Percentiles rank a stretch among this genome's conserved stretches.
These are phyloP conservation scores for Subanguina moxae DNA, from an alignment of 1,140 invertebrate species.

Conservation along the genomic window DNA sequence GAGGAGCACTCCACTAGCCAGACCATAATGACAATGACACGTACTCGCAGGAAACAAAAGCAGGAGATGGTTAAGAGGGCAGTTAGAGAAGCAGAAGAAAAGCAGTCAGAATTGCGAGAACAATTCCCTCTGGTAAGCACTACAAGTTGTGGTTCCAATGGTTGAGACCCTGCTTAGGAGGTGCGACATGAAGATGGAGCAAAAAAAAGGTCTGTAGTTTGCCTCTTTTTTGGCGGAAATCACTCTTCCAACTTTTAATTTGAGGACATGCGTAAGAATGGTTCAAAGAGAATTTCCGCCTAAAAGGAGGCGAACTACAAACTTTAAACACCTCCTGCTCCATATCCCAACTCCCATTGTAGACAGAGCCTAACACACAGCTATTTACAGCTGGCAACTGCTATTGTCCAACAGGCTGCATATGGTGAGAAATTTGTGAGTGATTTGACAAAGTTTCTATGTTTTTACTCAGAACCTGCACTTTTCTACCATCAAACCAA, in stretches of 20 bases:
- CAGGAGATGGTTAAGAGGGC: slow-evolving; percentile 93
- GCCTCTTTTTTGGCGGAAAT: too few species aligned
- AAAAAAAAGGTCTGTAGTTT: too few species aligned
- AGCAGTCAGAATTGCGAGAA: slow-evolving; percentile 84
- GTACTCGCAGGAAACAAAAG: slow-evolving; percentile 95
- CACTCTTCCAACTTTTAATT: too few species aligned
- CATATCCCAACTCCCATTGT: too few species aligned
- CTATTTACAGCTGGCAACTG: slow-evolving; percentile 62
- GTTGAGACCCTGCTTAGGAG: too few species aligned
- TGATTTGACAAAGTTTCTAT: background rate
- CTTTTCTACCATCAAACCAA: slow-evolving; percentile 67
- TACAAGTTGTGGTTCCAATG: too few species aligned
- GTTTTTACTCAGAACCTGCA: slow-evolving; percentile 73
- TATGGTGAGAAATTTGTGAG: background rate
- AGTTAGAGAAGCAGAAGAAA: slow-evolving; percentile 87
- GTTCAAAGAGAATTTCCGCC: too few species aligned
- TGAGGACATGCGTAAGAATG: too few species aligned
- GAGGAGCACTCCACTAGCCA: slow-evolving; percentile 84
- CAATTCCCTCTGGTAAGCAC: slow-evolving; percentile 91
- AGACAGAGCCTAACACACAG: too few species aligned
- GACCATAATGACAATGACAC: slow-evolving; percentile 93
- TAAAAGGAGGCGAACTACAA: too few species aligned
- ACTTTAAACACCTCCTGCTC: too few species aligned
- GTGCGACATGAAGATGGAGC: too few species aligned
- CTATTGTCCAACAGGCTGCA: slow-evolving; percentile 83